phyloP scores from a whole-genome alignment of 1,140 invertebrate genomes.

The Micrasema minimum region DNA sequence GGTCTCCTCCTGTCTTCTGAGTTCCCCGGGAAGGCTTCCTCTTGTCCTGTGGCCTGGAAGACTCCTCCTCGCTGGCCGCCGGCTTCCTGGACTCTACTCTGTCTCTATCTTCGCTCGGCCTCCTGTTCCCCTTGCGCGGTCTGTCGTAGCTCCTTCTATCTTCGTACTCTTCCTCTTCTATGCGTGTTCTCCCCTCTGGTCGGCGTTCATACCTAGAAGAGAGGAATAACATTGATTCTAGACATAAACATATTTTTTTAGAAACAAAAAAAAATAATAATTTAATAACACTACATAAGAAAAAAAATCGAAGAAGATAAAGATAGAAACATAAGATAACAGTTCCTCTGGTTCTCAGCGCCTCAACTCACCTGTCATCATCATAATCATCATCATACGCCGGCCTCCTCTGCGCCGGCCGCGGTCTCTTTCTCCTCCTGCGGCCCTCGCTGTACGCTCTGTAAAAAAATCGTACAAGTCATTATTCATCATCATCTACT shows the following conservation, averaged over 20 bases:
- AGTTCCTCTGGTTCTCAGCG: too few species aligned
- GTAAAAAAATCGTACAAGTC: conserved; percentile 46
- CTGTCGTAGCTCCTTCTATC: conserved; percentile 58
- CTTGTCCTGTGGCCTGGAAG: conserved; percentile 35
- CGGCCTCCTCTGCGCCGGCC: conserved; percentile 66
- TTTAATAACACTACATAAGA: too few species aligned
- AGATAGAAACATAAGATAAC: too few species aligned
- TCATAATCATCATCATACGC: conserved; percentile 69
- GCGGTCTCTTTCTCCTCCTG: conserved; percentile 60
- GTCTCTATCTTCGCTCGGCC: conserved; percentile 56
- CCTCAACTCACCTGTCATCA: conserved; percentile 65
- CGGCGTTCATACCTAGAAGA: conserved; percentile 60
- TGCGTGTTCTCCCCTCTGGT: conserved; percentile 57
- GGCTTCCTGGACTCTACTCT: conserved; percentile 52
- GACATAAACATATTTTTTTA: too few species aligned
- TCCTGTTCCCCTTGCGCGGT: conserved; percentile 45
- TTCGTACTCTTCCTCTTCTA: conserved; percentile 65
- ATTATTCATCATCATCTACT: not conserved
- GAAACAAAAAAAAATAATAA: too few species aligned
- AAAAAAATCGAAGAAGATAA: too few species aligned
- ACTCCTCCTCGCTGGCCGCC: conserved; percentile 47
- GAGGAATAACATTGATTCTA: not conserved
- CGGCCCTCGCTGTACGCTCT: conserved; percentile 46
- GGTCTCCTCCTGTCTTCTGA: conserved; percentile 47
- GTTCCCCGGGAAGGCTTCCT: conserved; percentile 50